Evolutionary conservation across 2,888 invertebrate genomes (phyloP).

Genomic region (Hypsopygia costalis): DNA sequence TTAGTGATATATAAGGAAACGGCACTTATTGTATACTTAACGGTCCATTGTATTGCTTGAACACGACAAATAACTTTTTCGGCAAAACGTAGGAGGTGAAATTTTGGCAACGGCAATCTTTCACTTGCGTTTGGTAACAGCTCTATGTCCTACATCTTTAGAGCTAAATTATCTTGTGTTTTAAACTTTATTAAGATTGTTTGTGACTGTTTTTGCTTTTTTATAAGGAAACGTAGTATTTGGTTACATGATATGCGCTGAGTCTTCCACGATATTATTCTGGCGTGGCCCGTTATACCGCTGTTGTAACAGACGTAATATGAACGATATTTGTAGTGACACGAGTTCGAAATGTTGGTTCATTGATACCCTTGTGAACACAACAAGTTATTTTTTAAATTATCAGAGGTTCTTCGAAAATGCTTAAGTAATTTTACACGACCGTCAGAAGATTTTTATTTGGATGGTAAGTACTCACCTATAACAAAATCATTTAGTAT

Average conservation of each 20-base stretch:
- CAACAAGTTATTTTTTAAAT: too few species aligned
- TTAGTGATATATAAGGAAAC: slow-evolving; percentile 5
- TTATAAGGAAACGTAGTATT: slow-evolving; percentile 55
- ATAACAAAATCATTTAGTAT: too few species aligned
- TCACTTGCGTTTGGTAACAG: background rate
- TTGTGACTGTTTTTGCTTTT: slow-evolving; percentile 40
- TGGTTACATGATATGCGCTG: slow-evolving; percentile 51
- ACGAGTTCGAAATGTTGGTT: background rate
- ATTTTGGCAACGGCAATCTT: slow-evolving; percentile 28
- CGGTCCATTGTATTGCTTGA: slow-evolving; percentile 57
- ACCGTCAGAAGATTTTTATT: too few species aligned
- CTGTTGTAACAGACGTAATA: slow-evolving; percentile 10
- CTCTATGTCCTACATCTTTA: background rate
- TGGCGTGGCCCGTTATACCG: slow-evolving; percentile 48
- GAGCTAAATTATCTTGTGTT: background rate
- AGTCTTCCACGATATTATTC: slow-evolving; percentile 47
- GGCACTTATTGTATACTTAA: slow-evolving; percentile 49
- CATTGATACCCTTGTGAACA: background rate
- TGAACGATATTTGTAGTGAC: background rate
- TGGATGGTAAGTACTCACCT: too few species aligned
- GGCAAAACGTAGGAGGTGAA: slow-evolving; percentile 51
- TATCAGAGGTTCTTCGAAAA: too few species aligned
- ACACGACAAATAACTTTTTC: slow-evolving; percentile 64
- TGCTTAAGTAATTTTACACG: too few species aligned
- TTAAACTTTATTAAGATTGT: slow-evolving; percentile 8